Evolutionary conservation across 2,797 vertebrate species (phyloP).

Genomic region (Gastrophryne carolinensis): DNA sequence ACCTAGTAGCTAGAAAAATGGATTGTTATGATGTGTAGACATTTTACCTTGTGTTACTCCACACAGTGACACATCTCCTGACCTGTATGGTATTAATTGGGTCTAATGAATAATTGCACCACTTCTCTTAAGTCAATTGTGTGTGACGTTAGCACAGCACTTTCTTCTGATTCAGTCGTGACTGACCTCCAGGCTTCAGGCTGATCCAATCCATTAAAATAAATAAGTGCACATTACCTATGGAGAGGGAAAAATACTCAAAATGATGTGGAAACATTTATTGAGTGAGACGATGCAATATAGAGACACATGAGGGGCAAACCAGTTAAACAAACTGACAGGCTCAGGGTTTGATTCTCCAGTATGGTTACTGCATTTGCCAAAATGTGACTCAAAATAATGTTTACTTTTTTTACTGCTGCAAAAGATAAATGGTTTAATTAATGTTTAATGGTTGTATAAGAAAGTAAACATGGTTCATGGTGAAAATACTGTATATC

Average conservation of each 20-base stretch:
- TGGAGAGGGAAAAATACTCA: conserved; percentile 29
- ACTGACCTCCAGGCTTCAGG: conserved; percentile 30
- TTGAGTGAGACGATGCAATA: not conserved
- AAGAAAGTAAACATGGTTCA: no score
- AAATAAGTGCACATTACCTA: conserved; percentile 39
- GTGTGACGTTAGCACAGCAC: conserved; percentile 55
- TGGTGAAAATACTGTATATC: no score
- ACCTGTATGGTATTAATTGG: conserved; percentile 61
- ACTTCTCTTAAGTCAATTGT: conserved; percentile 67
- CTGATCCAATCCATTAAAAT: conserved; percentile 41
- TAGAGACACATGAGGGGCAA: conserved; percentile 9
- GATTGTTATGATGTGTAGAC: conserved; percentile 43
- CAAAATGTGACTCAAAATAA: not conserved
- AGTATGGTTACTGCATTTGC: not conserved
- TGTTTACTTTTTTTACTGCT: not conserved
- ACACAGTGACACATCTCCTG: conserved; percentile 65
- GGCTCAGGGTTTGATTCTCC: not conserved
- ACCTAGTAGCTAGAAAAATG: not conserved
- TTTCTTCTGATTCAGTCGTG: conserved; percentile 25
- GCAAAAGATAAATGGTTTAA: no score
- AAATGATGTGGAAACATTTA: conserved; percentile 38
- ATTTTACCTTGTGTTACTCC: conserved; percentile 62
- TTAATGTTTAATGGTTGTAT: no score
- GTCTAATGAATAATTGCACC: conserved; percentile 66
- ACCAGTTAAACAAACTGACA: not conserved